These are phyloP conservation scores for Ecliptopera silaceata DNA, from an alignment of 2,888 invertebrate genomes.

Conservation along the genomic window DNA sequence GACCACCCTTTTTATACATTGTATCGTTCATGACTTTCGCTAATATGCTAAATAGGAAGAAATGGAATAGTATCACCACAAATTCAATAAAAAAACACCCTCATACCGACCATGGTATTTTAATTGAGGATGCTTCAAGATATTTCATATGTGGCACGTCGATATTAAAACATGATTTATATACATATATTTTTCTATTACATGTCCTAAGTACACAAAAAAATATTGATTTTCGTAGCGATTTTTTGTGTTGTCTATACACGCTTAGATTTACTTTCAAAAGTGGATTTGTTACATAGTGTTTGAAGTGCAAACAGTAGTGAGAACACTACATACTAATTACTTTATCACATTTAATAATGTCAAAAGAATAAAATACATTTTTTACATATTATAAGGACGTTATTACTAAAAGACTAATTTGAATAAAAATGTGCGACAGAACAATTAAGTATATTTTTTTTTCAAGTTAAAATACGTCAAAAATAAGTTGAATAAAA, in stretches of 20 bases:
- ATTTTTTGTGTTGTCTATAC: background rate
- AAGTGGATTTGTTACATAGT: conserved; percentile 20
- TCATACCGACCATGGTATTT: too few species aligned
- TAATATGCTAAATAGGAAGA: too few species aligned
- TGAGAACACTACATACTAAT: conserved; percentile 1
- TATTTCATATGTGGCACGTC: too few species aligned
- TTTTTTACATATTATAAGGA: background rate
- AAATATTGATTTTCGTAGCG: background rate
- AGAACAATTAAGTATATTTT: background rate
- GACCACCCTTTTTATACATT: too few species aligned
- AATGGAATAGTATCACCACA: too few species aligned
- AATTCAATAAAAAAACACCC: too few species aligned
- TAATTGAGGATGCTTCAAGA: too few species aligned
- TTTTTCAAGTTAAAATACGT: background rate
- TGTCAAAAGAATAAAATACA: conserved; percentile 13
- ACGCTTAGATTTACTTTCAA: background rate
- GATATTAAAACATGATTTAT: too few species aligned
- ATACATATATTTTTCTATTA: too few species aligned
- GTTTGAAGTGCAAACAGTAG: conserved; percentile 7
- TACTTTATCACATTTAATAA: conserved; percentile 24
- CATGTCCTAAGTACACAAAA: too few species aligned
- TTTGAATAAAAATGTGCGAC: background rate
- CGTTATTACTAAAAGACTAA: background rate
- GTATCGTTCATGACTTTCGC: too few species aligned
- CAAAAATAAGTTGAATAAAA: background rate